Conservation (phyloP, 2,113 vertebrate genomes). For the Psammodynastes pulverulentus region DNA sequence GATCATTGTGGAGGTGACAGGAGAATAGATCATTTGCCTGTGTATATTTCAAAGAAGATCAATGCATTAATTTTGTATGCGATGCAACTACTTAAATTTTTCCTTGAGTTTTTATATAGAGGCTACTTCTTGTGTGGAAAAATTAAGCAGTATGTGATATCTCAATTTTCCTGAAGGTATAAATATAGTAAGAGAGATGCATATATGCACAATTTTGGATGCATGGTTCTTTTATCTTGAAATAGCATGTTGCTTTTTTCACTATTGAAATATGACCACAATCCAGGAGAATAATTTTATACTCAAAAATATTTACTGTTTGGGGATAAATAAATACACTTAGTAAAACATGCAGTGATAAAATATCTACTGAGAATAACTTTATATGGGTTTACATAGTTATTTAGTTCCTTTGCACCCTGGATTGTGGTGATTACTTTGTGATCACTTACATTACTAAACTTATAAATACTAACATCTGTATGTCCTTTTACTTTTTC, state of each 20-base stretch:
- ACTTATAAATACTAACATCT: slow-evolving; percentile 66
- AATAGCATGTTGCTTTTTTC: not conserved
- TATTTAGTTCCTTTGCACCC: not conserved
- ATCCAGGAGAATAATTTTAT: not conserved
- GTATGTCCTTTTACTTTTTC: slow-evolving; percentile 81
- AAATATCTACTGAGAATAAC: not conserved
- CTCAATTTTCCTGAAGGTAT: slow-evolving; percentile 25
- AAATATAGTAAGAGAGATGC: slow-evolving; percentile 3
- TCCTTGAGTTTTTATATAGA: slow-evolving; percentile 18
- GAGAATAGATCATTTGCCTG: not conserved
- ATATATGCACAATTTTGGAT: slow-evolving; percentile 20
- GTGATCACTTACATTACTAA: slow-evolving; percentile 30
- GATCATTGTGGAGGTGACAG: not conserved
- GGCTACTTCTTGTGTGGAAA: slow-evolving; percentile 30
- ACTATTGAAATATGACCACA: slow-evolving; percentile 8
- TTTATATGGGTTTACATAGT: not conserved
- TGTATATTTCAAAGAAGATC: slow-evolving; percentile 11
- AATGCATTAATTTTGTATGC: slow-evolving; percentile 10
- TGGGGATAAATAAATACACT: not conserved
- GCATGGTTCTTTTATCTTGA: slow-evolving; percentile 57
- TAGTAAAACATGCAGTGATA: not conserved
- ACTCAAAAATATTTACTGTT: not conserved
- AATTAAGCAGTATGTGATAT: slow-evolving; percentile 31
- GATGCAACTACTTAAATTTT: slow-evolving; percentile 16
- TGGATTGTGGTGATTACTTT: slow-evolving; percentile 12